Base-by-base conservation (phyloP, 2,888 invertebrate species). In the Pycnomerus fuliginosus region DNA sequence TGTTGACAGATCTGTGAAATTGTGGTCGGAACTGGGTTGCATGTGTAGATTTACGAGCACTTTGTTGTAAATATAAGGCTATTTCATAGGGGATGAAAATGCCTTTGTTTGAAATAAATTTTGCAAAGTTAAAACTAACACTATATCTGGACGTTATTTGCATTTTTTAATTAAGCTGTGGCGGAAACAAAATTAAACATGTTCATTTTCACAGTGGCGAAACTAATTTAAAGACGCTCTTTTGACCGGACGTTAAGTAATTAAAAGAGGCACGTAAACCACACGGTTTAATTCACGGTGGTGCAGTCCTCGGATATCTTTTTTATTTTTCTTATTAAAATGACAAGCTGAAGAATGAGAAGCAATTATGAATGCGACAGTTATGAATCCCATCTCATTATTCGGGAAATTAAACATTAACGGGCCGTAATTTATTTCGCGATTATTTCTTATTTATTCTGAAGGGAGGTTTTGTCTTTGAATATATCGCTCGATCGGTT, bases 291-390 rank as follows among this genome's bases (percentile, higher is more conserved):
- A 44, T 37, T 44, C 28, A 20, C 17, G 30, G 29, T 35, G 31
- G 34, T 33, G 24, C 33, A 16, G 22, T 20, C 25, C 37, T 30
- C 14, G n/a, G n/a, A n/a, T n/a, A n/a, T n/a, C n/a, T n/a, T 37
- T 43, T 27, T 22, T 31, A 37, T 28, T 44, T 38, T 34, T 11
- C 37, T 44, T 44, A 44, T 44, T 44, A 44, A 44, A 29, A 43
- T 43, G 43, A 35, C 39, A 29, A 35, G 14, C 13, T 25, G 16
- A 45, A 35, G 35, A 31, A 44, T 34, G 44, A 38, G 34, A 23
- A 30, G 24, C 34, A 40, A 45, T 45, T 40, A 35, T 28, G 31
- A 29, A 11, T 30, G 33, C 34, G 45, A 31, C 45, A 40, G 40
- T 40, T 31, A 45, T 35, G 31, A 40, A 45, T 45, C 30, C 16